Conservation (phyloP, 2,888 invertebrate species). For the Drosophila formosana region DNA sequence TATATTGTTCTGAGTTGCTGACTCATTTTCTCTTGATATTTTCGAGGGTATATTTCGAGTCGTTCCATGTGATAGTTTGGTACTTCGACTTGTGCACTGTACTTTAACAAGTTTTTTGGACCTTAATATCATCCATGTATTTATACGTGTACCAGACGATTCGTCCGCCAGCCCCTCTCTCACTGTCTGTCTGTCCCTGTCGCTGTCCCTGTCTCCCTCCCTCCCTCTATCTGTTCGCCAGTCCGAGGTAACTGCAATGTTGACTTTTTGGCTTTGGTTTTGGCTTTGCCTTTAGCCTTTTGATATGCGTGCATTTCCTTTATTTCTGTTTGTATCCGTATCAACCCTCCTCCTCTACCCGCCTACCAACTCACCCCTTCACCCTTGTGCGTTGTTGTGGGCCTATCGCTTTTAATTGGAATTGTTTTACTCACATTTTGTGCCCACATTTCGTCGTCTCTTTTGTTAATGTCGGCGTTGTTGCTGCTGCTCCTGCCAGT, state of each 20-base stretch:
- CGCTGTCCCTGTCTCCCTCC: background rate
- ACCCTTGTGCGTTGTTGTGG: background rate
- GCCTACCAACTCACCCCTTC: background rate
- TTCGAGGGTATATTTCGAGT: conserved; percentile 18
- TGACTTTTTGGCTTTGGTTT: conserved; percentile 44
- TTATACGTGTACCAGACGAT: conserved; percentile 39
- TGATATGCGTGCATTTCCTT: conserved; percentile 57
- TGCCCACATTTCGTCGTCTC: conserved; percentile 59
- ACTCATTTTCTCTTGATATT: background rate
- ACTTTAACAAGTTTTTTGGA: conserved; percentile 43
- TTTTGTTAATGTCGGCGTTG: conserved; percentile 50
- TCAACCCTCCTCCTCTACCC: conserved; percentile 12
- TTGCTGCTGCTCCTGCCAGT: conserved; percentile 25
- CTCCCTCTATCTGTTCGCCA: background rate
- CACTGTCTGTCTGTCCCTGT: background rate
- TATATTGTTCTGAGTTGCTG: no score
- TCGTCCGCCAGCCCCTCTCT: conserved; percentile 9
- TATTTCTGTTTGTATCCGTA: conserved; percentile 34
- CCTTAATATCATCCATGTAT: conserved; percentile 67
- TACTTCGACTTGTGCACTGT: conserved; percentile 32
- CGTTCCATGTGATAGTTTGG: no score
- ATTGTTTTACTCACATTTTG: conserved; percentile 67
- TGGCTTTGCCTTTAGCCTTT: conserved; percentile 47
- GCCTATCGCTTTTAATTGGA: conserved; percentile 70
- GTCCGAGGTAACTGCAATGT: conserved; percentile 38